Evolutionary conservation across 1,140 invertebrate species (phyloP), one percentile per base, ranked within the genome.

Genomic region (Drosophila kohkoa): DNA sequence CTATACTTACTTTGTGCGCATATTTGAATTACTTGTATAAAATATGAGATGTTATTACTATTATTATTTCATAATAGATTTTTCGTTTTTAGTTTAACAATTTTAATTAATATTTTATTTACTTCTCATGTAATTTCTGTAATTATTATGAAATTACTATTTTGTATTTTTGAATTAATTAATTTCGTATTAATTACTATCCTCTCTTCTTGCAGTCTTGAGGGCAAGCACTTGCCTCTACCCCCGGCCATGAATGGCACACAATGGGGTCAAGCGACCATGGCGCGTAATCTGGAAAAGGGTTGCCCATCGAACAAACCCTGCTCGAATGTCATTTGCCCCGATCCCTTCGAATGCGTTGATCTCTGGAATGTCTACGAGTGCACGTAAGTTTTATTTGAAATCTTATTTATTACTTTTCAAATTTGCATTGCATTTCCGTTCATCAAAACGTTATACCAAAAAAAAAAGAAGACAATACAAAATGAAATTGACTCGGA

Each of bases 351-450:
- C 92, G 97, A 98, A 77, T 99, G 99, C 93, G 96, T 98, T 32
- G 98, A 99, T 93, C 95, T 99, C 0, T 99, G 98, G 98, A 98
- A 97, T 93, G 96, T 97, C 93, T 98, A 98, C 85, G 98, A 99
- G 88, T 99, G 98, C 97, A 98, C 97, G 98, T 99, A 94, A 96
- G 97, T 96, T 55, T 28, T 25, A 10, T 7, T 5, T 43, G n/a
- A 41, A 41, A 3, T 4, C 2, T 13, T 13, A 13, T 43, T 8
- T 10, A 3, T 38, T 11, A 38, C 35, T 38, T 10, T 6, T 41
- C 45, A 62, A 28, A 63, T 52, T 67, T 58, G 60, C 78, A 69
- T 79, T 76, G 80, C 87, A 35, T 72, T 88, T 88, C 90, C 64
- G 67, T 90, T 67, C 75, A 81, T 75, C 8, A 64, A 70, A 75